These are phyloP conservation scores for Nannospalax galili DNA, from an alignment of 2,113 vertebrate genomes.

Conservation along the genomic window DNA sequence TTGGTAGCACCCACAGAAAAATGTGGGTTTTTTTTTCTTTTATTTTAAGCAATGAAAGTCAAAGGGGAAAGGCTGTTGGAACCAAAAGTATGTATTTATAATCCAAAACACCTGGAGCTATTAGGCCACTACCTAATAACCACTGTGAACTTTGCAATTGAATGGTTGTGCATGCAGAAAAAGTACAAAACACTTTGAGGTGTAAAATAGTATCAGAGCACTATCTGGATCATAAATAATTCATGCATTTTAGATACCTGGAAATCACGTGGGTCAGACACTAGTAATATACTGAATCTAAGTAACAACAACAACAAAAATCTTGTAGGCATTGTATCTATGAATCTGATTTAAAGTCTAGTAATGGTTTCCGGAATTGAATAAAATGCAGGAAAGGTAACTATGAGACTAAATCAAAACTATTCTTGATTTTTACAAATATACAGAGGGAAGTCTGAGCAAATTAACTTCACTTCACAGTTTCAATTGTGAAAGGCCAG, in stretches of 20 bases:
- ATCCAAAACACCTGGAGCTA: slow-evolving; percentile 1
- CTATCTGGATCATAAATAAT: slow-evolving; percentile 72
- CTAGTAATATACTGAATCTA: slow-evolving; percentile 54
- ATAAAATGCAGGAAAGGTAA: slow-evolving; percentile 59
- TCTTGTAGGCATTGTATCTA: slow-evolving; percentile 28
- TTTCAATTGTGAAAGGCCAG: background rate
- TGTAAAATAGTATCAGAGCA: slow-evolving; percentile 52
- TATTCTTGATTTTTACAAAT: slow-evolving; percentile 50
- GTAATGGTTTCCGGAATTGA: slow-evolving; percentile 40
- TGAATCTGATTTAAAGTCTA: slow-evolving; percentile 42
- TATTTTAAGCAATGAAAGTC: slow-evolving; percentile 58
- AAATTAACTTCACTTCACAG: slow-evolving; percentile 27
- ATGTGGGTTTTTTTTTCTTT: slow-evolving; percentile 3
- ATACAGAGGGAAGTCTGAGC: slow-evolving; percentile 19
- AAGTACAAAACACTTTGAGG: slow-evolving; percentile 51
- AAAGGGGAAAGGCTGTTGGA: background rate
- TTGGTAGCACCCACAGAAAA: slow-evolving; percentile 32
- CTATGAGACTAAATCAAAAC: slow-evolving; percentile 22
- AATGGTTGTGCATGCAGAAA: background rate
- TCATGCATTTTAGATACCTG: slow-evolving; percentile 60
- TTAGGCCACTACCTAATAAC: background rate
- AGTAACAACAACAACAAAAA: slow-evolving; percentile 56
- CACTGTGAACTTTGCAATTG: slow-evolving; percentile 52
- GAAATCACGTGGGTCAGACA: slow-evolving; percentile 49
- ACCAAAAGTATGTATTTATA: slow-evolving; percentile 42